A percentile compares a stretch with the other conserved stretches of the same genome.
Evolutionary conservation across 1,140 invertebrate genomes (phyloP).

Genomic region (Drosophila erecta): DNA sequence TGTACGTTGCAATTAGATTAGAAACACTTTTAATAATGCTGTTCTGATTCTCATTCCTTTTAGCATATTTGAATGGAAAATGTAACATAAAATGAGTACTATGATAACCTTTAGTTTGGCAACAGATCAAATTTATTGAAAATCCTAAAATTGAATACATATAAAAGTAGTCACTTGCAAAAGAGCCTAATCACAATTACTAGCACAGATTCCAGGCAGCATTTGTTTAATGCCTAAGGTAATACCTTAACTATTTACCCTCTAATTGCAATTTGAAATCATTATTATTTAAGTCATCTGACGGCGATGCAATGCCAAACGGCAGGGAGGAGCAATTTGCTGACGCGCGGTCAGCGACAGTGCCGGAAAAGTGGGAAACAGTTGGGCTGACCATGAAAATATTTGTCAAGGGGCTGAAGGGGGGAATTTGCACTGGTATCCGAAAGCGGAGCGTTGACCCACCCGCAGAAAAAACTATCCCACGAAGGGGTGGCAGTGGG

Average conservation of each 20-base stretch:
- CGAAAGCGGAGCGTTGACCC: conserved; percentile 36
- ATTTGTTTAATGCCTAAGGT: no score
- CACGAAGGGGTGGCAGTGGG: neutral
- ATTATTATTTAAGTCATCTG: neutral
- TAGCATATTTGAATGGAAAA: no score
- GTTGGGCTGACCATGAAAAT: conserved; percentile 49
- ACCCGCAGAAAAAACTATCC: conserved; percentile 23
- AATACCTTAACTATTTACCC: neutral
- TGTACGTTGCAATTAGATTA: no score
- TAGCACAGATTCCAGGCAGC: no score
- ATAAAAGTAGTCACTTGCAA: no score
- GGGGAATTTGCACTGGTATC: conserved; percentile 36
- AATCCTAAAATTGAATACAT: no score
- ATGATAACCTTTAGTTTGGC: no score
- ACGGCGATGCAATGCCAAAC: neutral
- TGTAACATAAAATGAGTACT: no score
- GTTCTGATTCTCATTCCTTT: no score
- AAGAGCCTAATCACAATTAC: no score
- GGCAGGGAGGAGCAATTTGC: conserved; percentile 2
- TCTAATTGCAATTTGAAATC: neutral
- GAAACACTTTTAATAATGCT: no score
- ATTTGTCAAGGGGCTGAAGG: conserved; percentile 23
- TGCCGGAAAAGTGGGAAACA: conserved; percentile 9
- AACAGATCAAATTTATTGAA: no score
- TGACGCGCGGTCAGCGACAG: conserved; percentile 18